Evolutionary conservation across 2,888 invertebrate species (phyloP).

Genomic region (Meiosimyza decipiens): DNA sequence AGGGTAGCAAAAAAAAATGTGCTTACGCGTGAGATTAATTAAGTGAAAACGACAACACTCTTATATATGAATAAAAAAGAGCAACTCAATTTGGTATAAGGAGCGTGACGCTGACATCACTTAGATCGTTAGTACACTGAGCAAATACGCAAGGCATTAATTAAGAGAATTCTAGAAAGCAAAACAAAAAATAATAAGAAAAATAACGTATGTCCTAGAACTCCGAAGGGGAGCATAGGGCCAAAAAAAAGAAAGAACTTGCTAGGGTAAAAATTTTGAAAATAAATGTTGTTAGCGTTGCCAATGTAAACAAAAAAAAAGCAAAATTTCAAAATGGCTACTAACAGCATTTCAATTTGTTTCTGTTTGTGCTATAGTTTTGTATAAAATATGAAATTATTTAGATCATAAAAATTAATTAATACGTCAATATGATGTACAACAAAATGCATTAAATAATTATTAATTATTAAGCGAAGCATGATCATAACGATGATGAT

Average conservation of each 20-base stretch:
- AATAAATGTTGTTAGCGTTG: neutral
- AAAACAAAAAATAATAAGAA: conserved; percentile 6
- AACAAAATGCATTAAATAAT: conserved; percentile 3
- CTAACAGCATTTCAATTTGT: neutral
- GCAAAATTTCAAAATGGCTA: neutral
- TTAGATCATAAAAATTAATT: neutral
- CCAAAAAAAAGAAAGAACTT: neutral
- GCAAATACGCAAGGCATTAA: neutral
- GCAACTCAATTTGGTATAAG: too few relatives aligned
- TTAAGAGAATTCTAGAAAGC: neutral
- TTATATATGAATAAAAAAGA: neutral
- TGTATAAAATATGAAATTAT: conserved; percentile 38
- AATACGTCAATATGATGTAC: conserved; percentile 11
- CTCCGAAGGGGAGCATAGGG: too few relatives aligned
- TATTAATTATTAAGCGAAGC: conserved; percentile 18
- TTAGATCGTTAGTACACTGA: neutral
- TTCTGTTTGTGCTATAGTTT: conserved; percentile 33
- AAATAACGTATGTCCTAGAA: too few relatives aligned
- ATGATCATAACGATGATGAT: neutral
- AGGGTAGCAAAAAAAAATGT: conserved; percentile 38
- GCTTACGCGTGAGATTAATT: conserved; percentile 30
- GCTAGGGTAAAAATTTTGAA: conserved; percentile 11
- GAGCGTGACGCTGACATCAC: too few relatives aligned
- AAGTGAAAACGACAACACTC: conserved; percentile 36
- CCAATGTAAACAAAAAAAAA: neutral